Conservation (phyloP, 1,140 invertebrate genomes). For the Geopemphigus sp. region DNA sequence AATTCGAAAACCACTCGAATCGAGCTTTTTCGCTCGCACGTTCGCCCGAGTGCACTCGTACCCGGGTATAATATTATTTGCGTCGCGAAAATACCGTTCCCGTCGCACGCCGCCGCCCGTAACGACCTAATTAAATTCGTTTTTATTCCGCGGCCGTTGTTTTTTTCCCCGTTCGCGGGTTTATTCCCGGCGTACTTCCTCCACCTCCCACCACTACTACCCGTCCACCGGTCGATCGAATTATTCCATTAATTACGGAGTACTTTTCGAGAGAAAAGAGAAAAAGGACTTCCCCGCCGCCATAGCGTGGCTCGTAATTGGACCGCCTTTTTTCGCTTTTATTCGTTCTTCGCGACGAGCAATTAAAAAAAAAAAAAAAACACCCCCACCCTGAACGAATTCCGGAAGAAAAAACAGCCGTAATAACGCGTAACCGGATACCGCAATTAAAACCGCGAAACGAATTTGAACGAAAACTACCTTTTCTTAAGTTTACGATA, state of each 20-base stretch:
- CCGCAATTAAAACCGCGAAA: slow-evolving; percentile 43
- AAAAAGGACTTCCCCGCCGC: not conserved
- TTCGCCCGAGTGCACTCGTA: not conserved
- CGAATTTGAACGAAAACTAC: slow-evolving; percentile 24
- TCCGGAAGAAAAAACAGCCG: no score
- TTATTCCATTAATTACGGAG: slow-evolving; percentile 49
- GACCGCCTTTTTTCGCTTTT: slow-evolving; percentile 13
- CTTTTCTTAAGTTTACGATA: not conserved
- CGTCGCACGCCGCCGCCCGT: not conserved
- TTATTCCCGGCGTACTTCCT: slow-evolving; percentile 9
- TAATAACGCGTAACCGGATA: slow-evolving; percentile 48
- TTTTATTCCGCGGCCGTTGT: not conserved
- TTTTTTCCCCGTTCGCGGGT: slow-evolving; percentile 37
- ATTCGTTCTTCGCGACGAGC: slow-evolving; percentile 15
- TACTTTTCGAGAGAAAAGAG: not conserved
- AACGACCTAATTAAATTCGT: slow-evolving; percentile 31
- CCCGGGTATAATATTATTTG: no score
- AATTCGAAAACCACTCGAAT: slow-evolving; percentile 23
- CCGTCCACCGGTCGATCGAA: no score
- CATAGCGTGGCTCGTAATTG: slow-evolving; percentile 29
- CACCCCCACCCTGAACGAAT: no score
- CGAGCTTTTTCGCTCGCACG: slow-evolving; percentile 6
- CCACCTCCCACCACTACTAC: no score
- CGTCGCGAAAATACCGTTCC: no score
- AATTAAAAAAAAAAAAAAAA: slow-evolving; percentile 35